Evolutionary conservation across 2,113 vertebrate genomes (phyloP), one percentile per base, ranked within the genome.

Genomic region (Trematomus loennbergii): DNA sequence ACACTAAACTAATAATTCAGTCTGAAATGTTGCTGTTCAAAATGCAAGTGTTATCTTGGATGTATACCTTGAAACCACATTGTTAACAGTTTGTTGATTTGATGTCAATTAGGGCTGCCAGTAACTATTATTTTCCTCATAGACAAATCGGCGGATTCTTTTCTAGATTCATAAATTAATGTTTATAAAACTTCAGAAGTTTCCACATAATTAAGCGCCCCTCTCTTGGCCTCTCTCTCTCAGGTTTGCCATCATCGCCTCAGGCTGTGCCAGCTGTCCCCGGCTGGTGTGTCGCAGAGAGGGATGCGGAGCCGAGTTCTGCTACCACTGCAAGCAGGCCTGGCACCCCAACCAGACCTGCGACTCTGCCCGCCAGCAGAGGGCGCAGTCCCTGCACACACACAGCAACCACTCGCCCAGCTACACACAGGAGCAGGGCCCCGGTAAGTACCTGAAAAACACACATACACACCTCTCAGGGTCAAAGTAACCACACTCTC

Each of bases 331-430:
- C 95, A 99, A 99, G 53, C 98, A 99, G 94, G 96, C 97, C 85
- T 99, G 98, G 98, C 98, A 99, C 77, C 98, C 98, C 86, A 99
- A 99, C 95, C 98, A 99, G 83, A 99, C 98, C 5, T 99, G 98
- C 60, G 98, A 99, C 91, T 98, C 97, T 61, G 98, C 98, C 54
- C 96, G 98, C 45, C 98, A 99, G 81, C 97, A 99, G 89, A 93
- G 98, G 87, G 97, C 97, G 0, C 97, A 98, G 71, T 94, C 93
- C n/a, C 95, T 99, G 82, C 96, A 96, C 13, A 96, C 96, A 1
- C 96, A 97, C 71, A 98, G 96, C 91, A 98, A 96, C 91, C 97
- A 99, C 88, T 98, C 98, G 0, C 97, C 98, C 92, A 99, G 97
- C 93, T 99, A 97, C 64, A 97, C 96, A 0, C 97, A 97, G 88